phyloP scores from a whole-genome alignment of 2,797 vertebrate species.

The Neopelma chrysocephalum region DNA sequence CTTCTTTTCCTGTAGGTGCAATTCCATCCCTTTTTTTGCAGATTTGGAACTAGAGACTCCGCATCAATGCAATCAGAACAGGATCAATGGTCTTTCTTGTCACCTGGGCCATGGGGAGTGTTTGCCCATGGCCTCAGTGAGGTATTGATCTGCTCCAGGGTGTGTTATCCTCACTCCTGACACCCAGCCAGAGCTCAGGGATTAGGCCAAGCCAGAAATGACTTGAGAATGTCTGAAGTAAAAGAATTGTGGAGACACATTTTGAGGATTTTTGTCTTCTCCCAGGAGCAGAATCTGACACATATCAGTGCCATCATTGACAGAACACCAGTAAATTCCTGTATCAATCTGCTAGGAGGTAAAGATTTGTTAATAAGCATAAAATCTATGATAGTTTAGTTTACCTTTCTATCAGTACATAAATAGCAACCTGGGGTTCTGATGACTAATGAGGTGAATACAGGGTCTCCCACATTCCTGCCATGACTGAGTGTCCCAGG shows the following conservation, averaged over 20 bases:
- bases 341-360: neutral
- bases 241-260: neutral
- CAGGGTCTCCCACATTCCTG: neutral
- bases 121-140: neutral
- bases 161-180: neutral
- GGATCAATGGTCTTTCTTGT: neutral
- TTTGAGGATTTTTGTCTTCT: neutral
- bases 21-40: neutral
- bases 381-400: neutral
- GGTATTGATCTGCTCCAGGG: neutral
- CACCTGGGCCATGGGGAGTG: neutral
- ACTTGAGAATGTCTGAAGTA: neutral
- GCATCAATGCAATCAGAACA: neutral
- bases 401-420: neutral
- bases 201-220: neutral
- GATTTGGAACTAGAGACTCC: neutral
- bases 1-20: neutral
- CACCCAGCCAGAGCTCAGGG: neutral
- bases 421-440: neutral
- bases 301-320: neutral
- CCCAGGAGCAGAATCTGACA: slow-evolving; percentile 1
- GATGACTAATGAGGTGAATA: neutral
- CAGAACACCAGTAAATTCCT: neutral
- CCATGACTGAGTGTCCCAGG: neutral
- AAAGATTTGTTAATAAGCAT: neutral